A percentile compares a stretch with the other conserved stretches of the same genome.
These are phyloP conservation scores for Escarpia spicata DNA, from an alignment of 2,888 invertebrate species.

Conservation along the genomic window DNA sequence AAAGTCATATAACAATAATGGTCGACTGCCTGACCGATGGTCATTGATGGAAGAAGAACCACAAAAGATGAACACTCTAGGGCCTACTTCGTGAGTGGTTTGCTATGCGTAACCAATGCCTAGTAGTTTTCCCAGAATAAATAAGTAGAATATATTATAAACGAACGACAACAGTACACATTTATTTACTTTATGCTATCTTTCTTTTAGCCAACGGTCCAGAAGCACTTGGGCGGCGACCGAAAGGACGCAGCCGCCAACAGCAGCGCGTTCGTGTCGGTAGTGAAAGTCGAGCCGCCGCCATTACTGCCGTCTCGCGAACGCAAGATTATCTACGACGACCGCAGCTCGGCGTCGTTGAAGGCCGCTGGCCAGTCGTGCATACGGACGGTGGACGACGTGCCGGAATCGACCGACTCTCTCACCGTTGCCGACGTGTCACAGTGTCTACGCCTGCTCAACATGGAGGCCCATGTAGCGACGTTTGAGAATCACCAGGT, in stretches of 20 bases:
- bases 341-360: background rate
- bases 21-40: too few species aligned
- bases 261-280: background rate
- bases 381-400: constrained; percentile 34
- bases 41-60: too few species aligned
- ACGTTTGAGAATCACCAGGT: constrained; percentile 36
- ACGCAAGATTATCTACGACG: background rate
- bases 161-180: background rate
- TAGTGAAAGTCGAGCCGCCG: background rate
- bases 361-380: background rate
- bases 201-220: background rate
- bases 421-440: constrained; percentile 40
- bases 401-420: constrained; percentile 36
- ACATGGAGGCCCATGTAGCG: constrained; percentile 37
- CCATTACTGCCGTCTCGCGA: background rate
- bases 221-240: background rate
- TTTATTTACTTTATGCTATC: background rate
- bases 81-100: too few species aligned
- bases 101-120: background rate
- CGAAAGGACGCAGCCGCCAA: background rate
- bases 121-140: background rate
- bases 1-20: too few species aligned
- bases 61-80: too few species aligned
- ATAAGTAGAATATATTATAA: background rate
- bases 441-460: constrained; percentile 40